Conservation (phyloP, 2,888 invertebrate species). For the Neoascia interrupta region DNA sequence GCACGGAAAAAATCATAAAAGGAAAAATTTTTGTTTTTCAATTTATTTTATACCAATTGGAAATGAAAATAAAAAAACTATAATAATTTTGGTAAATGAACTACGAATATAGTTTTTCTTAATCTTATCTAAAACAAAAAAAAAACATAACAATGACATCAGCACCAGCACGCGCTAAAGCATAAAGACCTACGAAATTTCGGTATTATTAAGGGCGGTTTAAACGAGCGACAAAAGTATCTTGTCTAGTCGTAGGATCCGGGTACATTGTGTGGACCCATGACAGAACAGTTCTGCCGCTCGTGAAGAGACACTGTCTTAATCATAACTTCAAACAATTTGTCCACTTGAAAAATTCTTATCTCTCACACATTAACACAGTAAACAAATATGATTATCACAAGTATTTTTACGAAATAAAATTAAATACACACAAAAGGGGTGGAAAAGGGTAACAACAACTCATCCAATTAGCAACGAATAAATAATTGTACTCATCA, state of each 20-base stretch:
- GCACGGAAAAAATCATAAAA: constrained; percentile 55
- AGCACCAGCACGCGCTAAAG: neutral
- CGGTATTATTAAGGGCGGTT: neutral
- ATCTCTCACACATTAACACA: no score
- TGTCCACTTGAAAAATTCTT: constrained; percentile 6
- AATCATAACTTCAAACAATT: no score
- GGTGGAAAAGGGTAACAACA: constrained; percentile 14
- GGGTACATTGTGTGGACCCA: no score
- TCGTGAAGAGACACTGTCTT: no score
- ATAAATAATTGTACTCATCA: constrained; percentile 14
- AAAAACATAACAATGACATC: constrained; percentile 26
- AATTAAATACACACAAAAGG: constrained; percentile 19
- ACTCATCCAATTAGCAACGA: constrained; percentile 42
- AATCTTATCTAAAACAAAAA: constrained; percentile 18
- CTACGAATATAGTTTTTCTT: neutral
- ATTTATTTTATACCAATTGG: constrained; percentile 41
- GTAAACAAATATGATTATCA: neutral
- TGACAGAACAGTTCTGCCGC: no score
- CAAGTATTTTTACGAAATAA: neutral
- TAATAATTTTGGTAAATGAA: constrained; percentile 2
- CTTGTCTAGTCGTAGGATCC: no score
- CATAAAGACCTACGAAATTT: neutral
- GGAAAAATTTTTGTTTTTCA: constrained; percentile 16
- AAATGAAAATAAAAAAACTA: constrained; percentile 21
- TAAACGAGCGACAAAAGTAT: neutral